A percentile compares a stretch with the other conserved stretches of the same genome.
Conservation (phyloP, 1,140 invertebrate genomes). For the Aphidius ervi region DNA sequence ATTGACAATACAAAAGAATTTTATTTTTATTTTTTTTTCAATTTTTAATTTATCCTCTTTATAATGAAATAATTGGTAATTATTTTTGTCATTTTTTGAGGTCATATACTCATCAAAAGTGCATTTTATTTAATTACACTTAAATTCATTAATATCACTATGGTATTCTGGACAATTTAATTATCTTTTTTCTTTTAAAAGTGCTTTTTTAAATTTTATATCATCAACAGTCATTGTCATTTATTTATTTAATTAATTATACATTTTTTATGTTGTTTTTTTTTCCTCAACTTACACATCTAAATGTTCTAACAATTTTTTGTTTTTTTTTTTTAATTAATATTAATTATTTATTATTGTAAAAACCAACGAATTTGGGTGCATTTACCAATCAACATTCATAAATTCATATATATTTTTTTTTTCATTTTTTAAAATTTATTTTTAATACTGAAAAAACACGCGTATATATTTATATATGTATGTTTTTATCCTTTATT, state of each 20-base stretch:
- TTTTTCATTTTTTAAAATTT: slow-evolving; percentile 5
- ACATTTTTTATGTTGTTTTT: not conserved
- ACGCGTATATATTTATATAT: not conserved
- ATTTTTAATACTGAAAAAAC: too few species aligned
- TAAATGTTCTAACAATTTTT: slow-evolving; percentile 12
- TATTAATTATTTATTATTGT: slow-evolving; percentile 14
- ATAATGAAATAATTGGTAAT: too few species aligned
- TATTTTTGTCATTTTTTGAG: too few species aligned
- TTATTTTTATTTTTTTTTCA: not conserved
- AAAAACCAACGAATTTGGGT: slow-evolving; percentile 23
- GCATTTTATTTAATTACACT: too few species aligned
- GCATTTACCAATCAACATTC: slow-evolving; percentile 16
- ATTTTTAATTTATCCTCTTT: too few species aligned
- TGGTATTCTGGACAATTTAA: not conserved
- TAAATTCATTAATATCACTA: not conserved
- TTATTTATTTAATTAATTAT: slow-evolving; percentile 15
- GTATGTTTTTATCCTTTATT: not conserved
- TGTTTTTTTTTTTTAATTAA: slow-evolving; percentile 10
- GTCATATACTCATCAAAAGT: too few species aligned
- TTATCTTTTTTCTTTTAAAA: slow-evolving; percentile 3
- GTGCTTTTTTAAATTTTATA: slow-evolving; percentile 7
- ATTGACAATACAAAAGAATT: slow-evolving; percentile 1
- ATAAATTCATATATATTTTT: slow-evolving; percentile 19
- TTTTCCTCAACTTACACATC: not conserved
- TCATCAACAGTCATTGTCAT: slow-evolving; percentile 18